These are phyloP conservation scores for Barnardius zonarius DNA, from an alignment of 2,113 vertebrate genomes.

Conservation along the genomic window DNA sequence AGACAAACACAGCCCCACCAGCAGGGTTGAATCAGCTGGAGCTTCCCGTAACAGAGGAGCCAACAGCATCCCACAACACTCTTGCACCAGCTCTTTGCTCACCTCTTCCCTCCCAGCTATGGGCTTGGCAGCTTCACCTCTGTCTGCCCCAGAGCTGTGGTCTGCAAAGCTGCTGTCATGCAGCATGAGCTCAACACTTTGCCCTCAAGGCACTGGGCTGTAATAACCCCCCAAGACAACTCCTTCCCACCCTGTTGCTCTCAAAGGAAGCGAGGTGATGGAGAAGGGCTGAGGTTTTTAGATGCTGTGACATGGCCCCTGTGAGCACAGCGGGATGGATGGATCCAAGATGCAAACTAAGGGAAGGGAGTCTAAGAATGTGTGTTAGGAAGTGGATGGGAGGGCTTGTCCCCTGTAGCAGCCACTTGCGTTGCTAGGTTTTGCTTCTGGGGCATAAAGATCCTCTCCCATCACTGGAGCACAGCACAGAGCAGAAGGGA, in stretches of 20 bases:
- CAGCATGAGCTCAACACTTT: rapidly evolving
- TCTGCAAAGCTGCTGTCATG: not conserved
- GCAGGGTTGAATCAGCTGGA: not conserved
- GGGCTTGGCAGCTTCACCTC: not conserved
- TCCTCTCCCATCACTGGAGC: not conserved
- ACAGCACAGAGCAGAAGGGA: not conserved
- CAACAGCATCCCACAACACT: not conserved
- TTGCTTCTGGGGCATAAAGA: not conserved
- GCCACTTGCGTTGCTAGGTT: not conserved
- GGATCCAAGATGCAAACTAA: rapidly evolving
- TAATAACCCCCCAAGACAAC: rapidly evolving
- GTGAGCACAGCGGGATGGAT: not conserved
- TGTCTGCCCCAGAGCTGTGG: not conserved
- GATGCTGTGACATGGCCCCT: too few relatives aligned
- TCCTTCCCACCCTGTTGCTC: not conserved
- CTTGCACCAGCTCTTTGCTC: not conserved
- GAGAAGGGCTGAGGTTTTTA: not conserved
- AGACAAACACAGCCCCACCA: not conserved
- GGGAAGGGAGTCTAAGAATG: not conserved
- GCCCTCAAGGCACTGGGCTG: rapidly evolving
- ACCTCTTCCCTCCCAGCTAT: not conserved
- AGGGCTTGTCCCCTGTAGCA: not conserved
- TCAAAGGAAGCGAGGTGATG: rapidly evolving
- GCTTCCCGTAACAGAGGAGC: not conserved
- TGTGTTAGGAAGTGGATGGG: not conserved